Evolutionary conservation across 2,888 invertebrate species (phyloP).

Genomic region (Lasioglossum pauxillum): DNA sequence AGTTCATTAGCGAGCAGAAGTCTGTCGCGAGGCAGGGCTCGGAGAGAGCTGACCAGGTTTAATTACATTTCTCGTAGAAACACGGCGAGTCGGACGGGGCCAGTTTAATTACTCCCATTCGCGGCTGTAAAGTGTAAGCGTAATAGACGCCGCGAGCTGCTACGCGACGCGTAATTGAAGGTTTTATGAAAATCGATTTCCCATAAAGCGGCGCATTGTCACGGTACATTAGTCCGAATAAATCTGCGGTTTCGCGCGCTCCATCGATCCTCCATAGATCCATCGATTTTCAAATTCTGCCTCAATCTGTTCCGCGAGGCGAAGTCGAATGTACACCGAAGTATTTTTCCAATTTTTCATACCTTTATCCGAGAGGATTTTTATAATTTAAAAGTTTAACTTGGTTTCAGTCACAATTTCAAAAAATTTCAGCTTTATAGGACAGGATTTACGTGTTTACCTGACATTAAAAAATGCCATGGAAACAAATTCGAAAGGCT

Average conservation of each 20-base stretch:
- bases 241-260: conserved; percentile 24
- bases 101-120: conserved; percentile 65
- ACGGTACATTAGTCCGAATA: conserved; percentile 48
- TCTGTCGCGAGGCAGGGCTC: conserved; percentile 29
- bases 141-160: conserved; percentile 48
- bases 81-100: conserved; percentile 39
- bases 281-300: no score
- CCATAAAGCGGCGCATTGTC: conserved; percentile 57
- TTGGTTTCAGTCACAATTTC: no score
- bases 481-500: no score
- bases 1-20: conserved; percentile 42
- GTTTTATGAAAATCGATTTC: conserved; percentile 66
- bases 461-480: no score
- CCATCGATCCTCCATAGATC: background rate
- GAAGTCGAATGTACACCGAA: no score
- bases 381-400: no score
- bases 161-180: conserved; percentile 47
- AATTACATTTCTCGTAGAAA: conserved; percentile 49
- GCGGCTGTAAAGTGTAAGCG: conserved; percentile 62
- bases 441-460: no score
- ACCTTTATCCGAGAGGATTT: no score
- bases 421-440: no score
- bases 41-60: conserved; percentile 23
- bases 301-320: no score
- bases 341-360: no score